Evolutionary conservation across 1,140 invertebrate species (phyloP), one percentile per base, ranked within the genome.

Genomic region (Bradynema listronoti): DNA sequence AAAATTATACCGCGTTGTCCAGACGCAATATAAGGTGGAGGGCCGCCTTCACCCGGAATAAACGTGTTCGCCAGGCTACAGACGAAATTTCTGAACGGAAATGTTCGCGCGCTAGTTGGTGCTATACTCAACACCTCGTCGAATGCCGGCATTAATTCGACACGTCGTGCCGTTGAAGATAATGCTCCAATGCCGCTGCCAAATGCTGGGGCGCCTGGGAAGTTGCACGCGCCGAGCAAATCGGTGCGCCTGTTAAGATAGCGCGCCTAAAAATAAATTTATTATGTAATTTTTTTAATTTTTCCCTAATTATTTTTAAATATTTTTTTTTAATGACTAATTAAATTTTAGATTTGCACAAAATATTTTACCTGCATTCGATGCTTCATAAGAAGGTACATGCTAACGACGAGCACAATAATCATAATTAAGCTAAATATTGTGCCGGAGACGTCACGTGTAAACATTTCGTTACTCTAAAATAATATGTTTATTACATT

Each of bases 351-450:
- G 4, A 24, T 4, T 14, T 1, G 27, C 34, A 9, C 27, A 19
- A 43, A 25, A 33, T 22, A 16, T 47, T 9, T 41, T n/a, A 73
- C 73, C 68, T 76, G 73, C 75, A 76, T 78, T 42, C 74, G 63
- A 61, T 78, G 75, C 45, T 76, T 76, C 69, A 76, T 70, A 33
- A 76, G 54, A 30, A 76, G 58, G 57, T 76, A 76, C 75, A 76
- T 76, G 16, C 60, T 66, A 14, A 78, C 58, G 9, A 75, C 75
- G 1, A 68, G 51, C 29, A 65, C 72, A 11, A 72, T 55, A 22
- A 76, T 78, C 75, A 76, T 78, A 24, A 76, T 66, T 2, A 76
- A 43, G 33, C 61, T 66, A 61, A 76, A 76, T 5, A 78, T 73
- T 1, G 75, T 78, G n/a, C 74, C 74, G 9, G 66, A 72, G 11